Base-by-base conservation (phyloP, 92 coral and sea anemone species). In the Siderastrea radians region DNA sequence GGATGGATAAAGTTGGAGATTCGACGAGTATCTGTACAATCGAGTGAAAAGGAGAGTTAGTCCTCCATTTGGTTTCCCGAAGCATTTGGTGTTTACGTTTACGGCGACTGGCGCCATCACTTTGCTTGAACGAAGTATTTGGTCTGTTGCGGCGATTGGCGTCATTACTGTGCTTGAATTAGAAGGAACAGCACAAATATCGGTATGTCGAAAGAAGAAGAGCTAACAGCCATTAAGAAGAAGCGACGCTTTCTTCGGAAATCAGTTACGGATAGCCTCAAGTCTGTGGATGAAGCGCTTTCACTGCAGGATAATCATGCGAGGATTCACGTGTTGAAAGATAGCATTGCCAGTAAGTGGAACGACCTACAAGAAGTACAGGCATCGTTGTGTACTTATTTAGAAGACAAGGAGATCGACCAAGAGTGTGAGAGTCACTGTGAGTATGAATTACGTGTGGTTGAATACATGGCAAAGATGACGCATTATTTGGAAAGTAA, bases 291-390 rank as follows among this genome's bases (percentile, higher is more conserved):
- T 44, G 88, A 60, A 12, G 83, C 70, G 10, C 81, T 84, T n/a
- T 65, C 55, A 9, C 11, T 58, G 1, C 38, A 38, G 17, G 62
- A 51, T 9, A 63, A 74, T 7, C 70, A 54, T 62, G 83, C 61
- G 4, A 74, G 49, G 47, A 55, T 84, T 45, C 80, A 38, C 38
- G 72, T 73, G n/a, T 77, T 73, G 51, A 82, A 71, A 57, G 81
- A 68, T 69, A 70, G 11, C 7, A 38, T 52, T 15, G 60, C 48
- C n/a, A 76, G 58, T n/a, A 76, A 75, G 46, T 85, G 84, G 84
- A 69, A 61, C 49, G 84, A 85, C 49, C 61, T 85, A 49, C 77
- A 82, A 69, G 77, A 70, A 13, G 87, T 82, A 3, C 81, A 82
- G 60, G 65, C 54, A 14, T 49, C 75, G n/a, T 2, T 82, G 58